A percentile compares a stretch with the other conserved stretches of the same genome.
phyloP scores from a whole-genome alignment of 2,888 invertebrate species.

The Sesia apiformis region DNA sequence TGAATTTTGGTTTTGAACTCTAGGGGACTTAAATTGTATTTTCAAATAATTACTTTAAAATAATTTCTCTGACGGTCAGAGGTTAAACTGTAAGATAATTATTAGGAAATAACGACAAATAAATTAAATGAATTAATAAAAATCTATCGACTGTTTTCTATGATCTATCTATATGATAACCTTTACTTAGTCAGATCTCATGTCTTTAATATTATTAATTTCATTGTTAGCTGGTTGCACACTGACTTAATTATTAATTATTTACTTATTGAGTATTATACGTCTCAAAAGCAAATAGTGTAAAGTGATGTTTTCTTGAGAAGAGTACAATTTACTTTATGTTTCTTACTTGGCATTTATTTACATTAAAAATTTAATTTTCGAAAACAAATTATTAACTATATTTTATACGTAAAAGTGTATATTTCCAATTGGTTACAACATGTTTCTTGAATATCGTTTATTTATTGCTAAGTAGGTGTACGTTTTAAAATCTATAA shows the following conservation, averaged over 20 bases:
- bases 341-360: too few relatives aligned
- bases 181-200: not conserved
- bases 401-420: too few relatives aligned
- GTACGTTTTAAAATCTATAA: too few relatives aligned
- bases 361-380: too few relatives aligned
- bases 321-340: too few relatives aligned
- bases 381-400: too few relatives aligned
- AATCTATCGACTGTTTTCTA: conserved; percentile 61
- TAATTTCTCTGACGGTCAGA: conserved; percentile 17
- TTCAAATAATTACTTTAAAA: too few relatives aligned
- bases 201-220: not conserved
- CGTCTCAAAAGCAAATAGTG: not conserved
- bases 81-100: conserved; percentile 28
- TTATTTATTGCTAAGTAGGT: too few relatives aligned
- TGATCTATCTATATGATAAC: not conserved
- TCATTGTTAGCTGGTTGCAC: not conserved
- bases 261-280: not conserved
- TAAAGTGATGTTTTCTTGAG: not conserved
- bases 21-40: too few relatives aligned
- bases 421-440: too few relatives aligned
- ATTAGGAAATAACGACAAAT: conserved; percentile 57
- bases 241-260: not conserved
- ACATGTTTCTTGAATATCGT: too few relatives aligned
- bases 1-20: too few relatives aligned
- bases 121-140: conserved; percentile 34